A percentile compares a stretch with the other conserved stretches of the same genome.
phyloP scores from a whole-genome alignment of 2,797 vertebrate genomes.

The Characodon lateralis region DNA sequence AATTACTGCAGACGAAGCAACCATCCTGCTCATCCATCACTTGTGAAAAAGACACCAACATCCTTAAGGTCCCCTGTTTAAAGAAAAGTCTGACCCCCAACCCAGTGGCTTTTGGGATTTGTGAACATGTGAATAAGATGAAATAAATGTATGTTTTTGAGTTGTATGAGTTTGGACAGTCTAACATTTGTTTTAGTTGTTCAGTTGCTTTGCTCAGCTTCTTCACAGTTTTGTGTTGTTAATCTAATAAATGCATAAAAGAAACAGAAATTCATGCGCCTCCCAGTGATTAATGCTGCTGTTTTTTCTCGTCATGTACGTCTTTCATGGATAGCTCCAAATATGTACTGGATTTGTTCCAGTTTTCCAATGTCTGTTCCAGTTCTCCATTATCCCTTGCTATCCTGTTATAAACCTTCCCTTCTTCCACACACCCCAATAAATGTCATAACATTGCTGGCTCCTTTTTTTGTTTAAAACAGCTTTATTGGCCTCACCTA shows the following conservation, averaged over 20 bases:
- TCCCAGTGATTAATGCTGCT: neutral
- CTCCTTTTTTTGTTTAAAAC: constrained; percentile 50
- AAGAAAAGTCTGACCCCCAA: no score
- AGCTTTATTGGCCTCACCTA: constrained; percentile 55
- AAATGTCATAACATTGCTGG: constrained; percentile 59
- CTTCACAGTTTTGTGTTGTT: neutral
- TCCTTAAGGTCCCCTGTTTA: no score
- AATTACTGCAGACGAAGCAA: no score
- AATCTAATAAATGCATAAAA: neutral
- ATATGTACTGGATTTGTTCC: constrained; percentile 30
- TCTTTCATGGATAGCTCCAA: constrained; percentile 3
- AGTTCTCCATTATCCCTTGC: constrained; percentile 46
- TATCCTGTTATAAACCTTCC: constrained; percentile 56
- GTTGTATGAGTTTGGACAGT: neutral
- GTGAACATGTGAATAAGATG: no score
- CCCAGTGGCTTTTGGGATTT: no score
- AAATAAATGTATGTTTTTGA: no score
- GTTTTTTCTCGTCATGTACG: constrained; percentile 13
- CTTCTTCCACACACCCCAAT: constrained; percentile 40
- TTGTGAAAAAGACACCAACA: no score
- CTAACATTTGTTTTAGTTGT: neutral
- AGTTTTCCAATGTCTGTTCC: constrained; percentile 47
- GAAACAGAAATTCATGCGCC: neutral
- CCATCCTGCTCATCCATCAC: no score
- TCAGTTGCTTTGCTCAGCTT: neutral